Evolutionary conservation across 2,888 invertebrate genomes (phyloP).

Genomic region (Pollenia angustigena): DNA sequence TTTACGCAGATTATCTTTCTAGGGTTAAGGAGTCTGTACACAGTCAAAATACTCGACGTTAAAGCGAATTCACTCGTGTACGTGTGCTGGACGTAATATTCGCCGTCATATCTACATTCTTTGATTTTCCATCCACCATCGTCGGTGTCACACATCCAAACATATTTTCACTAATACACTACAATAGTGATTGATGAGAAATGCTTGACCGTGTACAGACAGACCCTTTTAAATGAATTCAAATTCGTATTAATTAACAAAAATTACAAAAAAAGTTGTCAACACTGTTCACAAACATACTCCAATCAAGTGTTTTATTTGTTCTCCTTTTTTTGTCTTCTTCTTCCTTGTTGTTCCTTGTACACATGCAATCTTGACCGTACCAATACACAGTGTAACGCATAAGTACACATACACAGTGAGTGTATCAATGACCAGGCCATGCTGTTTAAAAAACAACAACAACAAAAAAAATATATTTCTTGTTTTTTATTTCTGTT

Average conservation of each 20-base stretch:
- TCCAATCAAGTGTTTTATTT: slow-evolving; percentile 26
- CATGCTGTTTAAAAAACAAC: slow-evolving; percentile 50
- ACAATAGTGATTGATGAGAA: no score
- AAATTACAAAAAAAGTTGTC: neutral
- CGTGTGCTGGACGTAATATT: no score
- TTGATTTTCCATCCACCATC: no score
- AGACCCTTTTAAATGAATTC: no score
- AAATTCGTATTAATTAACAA: neutral
- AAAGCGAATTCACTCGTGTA: no score
- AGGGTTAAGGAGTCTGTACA: no score
- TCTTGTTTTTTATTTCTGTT: slow-evolving; percentile 45
- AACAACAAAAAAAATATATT: slow-evolving; percentile 37
- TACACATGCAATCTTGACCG: neutral
- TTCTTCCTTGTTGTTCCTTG: slow-evolving; percentile 11
- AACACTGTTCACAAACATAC: slow-evolving; percentile 49
- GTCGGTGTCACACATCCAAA: no score
- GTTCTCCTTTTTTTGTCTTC: slow-evolving; percentile 10
- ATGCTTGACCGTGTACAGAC: no score
- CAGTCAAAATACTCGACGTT: no score
- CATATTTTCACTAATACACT: no score
- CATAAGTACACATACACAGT: slow-evolving; percentile 5
- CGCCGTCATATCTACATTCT: no score
- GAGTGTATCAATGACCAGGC: slow-evolving; percentile 16
- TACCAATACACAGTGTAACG: neutral
- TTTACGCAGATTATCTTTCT: no score